Evolutionary conservation across 2,113 vertebrate species (phyloP).

Genomic region (Actenoides lindsayi): DNA sequence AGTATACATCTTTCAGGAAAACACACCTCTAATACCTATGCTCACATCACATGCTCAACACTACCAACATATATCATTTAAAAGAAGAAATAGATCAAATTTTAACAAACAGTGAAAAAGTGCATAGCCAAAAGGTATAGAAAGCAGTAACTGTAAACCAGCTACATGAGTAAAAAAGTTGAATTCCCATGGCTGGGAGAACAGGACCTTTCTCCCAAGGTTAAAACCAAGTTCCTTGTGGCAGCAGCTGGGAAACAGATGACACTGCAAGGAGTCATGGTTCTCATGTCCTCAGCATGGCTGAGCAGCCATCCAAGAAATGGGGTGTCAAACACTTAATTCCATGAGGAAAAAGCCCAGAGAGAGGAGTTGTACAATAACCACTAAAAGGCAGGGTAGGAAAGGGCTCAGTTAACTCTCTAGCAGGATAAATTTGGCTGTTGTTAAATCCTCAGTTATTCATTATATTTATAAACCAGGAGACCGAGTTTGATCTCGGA

Average conservation of each 20-base stretch:
- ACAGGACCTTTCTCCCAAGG: neutral
- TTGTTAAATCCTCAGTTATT: neutral
- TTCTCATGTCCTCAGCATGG: neutral
- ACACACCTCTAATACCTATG: neutral
- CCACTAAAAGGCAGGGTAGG: neutral
- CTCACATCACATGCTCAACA: neutral
- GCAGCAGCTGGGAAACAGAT: neutral
- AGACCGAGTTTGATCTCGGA: neutral
- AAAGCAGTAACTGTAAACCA: neutral
- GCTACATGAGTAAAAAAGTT: neutral
- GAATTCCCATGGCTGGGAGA: neutral
- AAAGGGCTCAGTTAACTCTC: neutral
- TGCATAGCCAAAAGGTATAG: neutral
- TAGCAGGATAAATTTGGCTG: neutral
- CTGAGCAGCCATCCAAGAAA: neutral
- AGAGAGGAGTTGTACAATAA: neutral
- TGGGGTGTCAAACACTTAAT: rapidly evolving
- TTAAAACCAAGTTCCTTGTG: neutral
- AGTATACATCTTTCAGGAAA: neutral
- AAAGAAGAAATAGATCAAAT: neutral
- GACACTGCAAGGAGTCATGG: rapidly evolving
- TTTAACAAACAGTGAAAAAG: neutral
- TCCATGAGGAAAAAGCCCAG: rapidly evolving
- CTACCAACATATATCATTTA: neutral
- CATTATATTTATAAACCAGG: neutral